Percentiles rank a stretch among this genome's conserved stretches.
Evolutionary conservation across 92 coral and sea anemone genomes (phyloP).

Genomic region (Epizoanthus ramosus): DNA sequence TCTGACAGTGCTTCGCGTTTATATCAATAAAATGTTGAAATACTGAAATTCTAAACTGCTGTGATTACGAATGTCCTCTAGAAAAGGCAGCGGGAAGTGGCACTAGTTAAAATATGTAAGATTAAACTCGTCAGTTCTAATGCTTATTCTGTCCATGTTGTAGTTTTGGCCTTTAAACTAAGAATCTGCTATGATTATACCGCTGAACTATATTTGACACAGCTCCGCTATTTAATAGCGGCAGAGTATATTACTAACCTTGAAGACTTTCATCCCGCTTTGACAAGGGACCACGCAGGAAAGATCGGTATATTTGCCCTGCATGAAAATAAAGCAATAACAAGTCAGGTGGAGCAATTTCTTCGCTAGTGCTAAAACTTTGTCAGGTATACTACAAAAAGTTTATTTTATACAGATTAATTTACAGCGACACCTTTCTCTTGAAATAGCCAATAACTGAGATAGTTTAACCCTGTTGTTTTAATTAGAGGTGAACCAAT

Average conservation of each 20-base stretch:
- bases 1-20: not conserved
- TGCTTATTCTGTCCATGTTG: no score
- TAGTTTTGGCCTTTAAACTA: no score
- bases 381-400: not conserved
- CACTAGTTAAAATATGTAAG: not conserved
- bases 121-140: not conserved
- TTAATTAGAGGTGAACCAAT: no score
- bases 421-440: not conserved
- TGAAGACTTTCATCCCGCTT: not conserved
- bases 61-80: no score
- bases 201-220: not conserved
- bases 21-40: no score
- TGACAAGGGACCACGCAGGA: not conserved
- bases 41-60: no score
- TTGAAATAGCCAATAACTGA: not conserved
- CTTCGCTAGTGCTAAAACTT: not conserved
- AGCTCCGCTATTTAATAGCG: not conserved
- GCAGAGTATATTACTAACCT: not conserved
- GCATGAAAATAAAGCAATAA: not conserved
- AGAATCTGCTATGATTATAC: no score
- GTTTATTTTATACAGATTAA: conserved; percentile 1
- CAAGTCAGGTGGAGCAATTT: not conserved
- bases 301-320: not conserved
- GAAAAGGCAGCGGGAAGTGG: no score
- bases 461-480: not conserved